These are phyloP conservation scores for Amphimallon solstitiale DNA, from an alignment of 2,888 invertebrate species.

Conservation along the genomic window DNA sequence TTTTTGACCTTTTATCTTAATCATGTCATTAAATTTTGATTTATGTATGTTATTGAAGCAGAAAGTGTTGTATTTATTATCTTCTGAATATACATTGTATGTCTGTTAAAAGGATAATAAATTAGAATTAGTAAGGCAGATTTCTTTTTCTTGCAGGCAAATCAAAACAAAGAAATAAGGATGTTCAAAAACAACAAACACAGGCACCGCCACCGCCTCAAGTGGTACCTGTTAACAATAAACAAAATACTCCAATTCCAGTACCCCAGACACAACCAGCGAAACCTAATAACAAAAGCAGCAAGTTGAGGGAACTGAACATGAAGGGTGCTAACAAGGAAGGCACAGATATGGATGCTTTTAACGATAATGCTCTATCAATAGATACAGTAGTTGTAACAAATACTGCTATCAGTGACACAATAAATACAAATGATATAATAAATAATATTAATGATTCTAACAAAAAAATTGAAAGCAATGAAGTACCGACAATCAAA, in stretches of 20 bases:
- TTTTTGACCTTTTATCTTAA: constrained; percentile 20
- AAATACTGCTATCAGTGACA: constrained; percentile 31
- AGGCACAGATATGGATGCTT: constrained; percentile 71
- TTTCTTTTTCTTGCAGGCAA: constrained; percentile 53
- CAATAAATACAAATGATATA: constrained; percentile 31
- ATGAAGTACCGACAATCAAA: constrained; percentile 49
- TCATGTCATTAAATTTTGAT: constrained; percentile 1
- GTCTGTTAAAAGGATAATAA: not conserved
- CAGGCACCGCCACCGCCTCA: constrained; percentile 43
- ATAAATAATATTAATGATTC: constrained; percentile 32
- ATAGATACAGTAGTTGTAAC: constrained; percentile 49
- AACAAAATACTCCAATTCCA: constrained; percentile 44
- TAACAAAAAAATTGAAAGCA: constrained; percentile 39
- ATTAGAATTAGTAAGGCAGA: not conserved
- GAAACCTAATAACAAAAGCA: constrained; percentile 65
- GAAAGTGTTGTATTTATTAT: not conserved
- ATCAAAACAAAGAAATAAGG: constrained; percentile 56
- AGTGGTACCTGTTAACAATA: constrained; percentile 40
- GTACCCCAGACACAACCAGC: constrained; percentile 61
- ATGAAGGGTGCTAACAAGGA: constrained; percentile 69
- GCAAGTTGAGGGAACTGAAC: constrained; percentile 67
- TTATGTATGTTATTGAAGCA: not conserved
- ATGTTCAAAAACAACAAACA: constrained; percentile 48
- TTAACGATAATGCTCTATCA: constrained; percentile 57
- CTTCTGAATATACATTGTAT: not conserved